These are phyloP conservation scores for Fulmarus glacialis DNA, from an alignment of 2,113 vertebrate species.

Conservation along the genomic window DNA sequence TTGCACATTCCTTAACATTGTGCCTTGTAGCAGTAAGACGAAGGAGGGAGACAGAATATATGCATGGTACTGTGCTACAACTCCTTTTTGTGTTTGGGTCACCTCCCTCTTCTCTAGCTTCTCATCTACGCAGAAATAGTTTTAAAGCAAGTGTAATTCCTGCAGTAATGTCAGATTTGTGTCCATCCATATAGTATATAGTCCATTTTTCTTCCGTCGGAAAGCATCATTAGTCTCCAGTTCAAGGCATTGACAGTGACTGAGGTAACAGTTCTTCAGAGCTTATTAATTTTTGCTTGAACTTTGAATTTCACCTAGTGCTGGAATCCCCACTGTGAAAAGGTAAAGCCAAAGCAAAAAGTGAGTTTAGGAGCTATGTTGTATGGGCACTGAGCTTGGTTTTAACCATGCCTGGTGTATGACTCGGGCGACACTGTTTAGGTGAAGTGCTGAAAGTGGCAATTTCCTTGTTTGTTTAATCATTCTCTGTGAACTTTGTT, in stretches of 20 bases:
- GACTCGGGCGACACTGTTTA: neutral
- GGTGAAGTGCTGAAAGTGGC: neutral
- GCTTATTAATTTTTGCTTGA: neutral
- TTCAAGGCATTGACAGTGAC: neutral
- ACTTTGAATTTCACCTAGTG: neutral
- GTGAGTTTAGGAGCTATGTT: neutral
- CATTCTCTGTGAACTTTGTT: neutral
- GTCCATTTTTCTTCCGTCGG: neutral
- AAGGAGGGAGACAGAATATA: neutral
- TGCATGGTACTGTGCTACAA: neutral
- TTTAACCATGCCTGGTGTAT: neutral
- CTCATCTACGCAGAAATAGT: neutral
- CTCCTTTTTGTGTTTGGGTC: neutral
- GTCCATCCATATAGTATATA: neutral
- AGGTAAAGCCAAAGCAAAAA: neutral
- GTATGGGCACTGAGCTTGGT: neutral
- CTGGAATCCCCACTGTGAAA: neutral
- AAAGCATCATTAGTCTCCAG: neutral
- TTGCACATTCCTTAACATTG: neutral
- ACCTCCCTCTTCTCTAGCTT: neutral
- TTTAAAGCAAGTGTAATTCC: neutral
- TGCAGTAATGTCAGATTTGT: neutral
- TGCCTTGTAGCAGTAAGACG: neutral
- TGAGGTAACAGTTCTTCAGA: neutral
- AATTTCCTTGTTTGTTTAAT: neutral